These are phyloP conservation scores for Coracopsis vasa DNA, from an alignment of 2,113 vertebrate species.

Conservation along the genomic window DNA sequence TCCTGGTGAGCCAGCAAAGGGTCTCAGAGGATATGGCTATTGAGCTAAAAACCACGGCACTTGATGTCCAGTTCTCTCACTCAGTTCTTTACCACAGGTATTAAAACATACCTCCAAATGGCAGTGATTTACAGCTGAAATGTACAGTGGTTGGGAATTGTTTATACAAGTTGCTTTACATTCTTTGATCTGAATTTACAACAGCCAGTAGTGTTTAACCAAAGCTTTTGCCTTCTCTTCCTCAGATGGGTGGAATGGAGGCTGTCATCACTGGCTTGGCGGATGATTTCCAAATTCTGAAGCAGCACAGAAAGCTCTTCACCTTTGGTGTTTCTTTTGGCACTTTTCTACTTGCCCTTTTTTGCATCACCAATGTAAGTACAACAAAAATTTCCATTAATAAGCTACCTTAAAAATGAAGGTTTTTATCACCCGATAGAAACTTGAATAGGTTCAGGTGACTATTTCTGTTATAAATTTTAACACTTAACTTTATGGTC, in stretches of 20 bases:
- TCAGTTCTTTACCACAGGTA: background rate
- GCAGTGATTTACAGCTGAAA: background rate
- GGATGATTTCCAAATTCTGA: conserved; percentile 94
- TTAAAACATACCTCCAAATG: background rate
- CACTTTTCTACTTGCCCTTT: conserved; percentile 90
- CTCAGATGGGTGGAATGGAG: conserved; percentile 98
- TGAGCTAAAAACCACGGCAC: background rate
- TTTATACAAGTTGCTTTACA: background rate
- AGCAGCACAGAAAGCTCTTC: conserved; percentile 91
- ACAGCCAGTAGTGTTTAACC: background rate
- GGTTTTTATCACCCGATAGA: background rate
- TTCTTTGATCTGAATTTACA: background rate
- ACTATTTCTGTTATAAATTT: background rate
- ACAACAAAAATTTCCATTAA: background rate
- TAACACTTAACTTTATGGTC: background rate
- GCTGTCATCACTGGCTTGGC: conserved; percentile 94
- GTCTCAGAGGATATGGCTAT: background rate
- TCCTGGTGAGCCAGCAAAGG: background rate
- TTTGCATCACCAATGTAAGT: conserved; percentile 95
- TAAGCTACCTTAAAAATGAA: background rate
- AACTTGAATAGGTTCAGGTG: background rate
- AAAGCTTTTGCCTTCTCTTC: background rate
- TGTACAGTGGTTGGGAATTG: background rate
- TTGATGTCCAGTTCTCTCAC: background rate
- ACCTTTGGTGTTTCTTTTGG: conserved; percentile 85